These are phyloP conservation scores for Chloropsis hardwickii DNA, from an alignment of 2,113 vertebrate genomes.

Conservation along the genomic window DNA sequence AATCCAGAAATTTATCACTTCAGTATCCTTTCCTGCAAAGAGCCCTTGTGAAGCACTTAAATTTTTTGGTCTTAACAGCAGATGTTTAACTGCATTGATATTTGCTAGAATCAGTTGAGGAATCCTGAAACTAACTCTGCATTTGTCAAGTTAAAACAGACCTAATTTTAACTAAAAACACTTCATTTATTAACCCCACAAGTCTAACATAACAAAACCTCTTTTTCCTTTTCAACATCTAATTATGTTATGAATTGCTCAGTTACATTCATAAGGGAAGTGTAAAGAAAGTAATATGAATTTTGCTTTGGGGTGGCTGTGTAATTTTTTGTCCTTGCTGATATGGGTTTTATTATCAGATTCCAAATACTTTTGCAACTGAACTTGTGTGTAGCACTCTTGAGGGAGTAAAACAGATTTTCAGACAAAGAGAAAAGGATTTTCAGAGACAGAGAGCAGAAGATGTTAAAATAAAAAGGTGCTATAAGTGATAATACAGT, in stretches of 20 bases:
- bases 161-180: not conserved
- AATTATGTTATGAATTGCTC: not conserved
- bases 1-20: not conserved
- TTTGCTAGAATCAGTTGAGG: not conserved
- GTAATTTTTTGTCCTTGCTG: not conserved
- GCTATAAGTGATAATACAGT: not conserved
- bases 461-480: not conserved
- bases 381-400: not conserved
- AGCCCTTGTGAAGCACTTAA: not conserved
- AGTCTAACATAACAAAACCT: not conserved
- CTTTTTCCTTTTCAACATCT: not conserved
- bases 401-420: not conserved
- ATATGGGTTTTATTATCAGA: not conserved
- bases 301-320: not conserved
- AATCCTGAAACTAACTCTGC: not conserved
- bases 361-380: not conserved
- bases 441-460: not conserved
- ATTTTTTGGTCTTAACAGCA: not conserved
- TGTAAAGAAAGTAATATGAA: not conserved
- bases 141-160: not conserved
- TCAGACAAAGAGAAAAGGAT: not conserved
- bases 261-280: not conserved
- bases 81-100: rapidly evolving
- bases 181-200: not conserved
- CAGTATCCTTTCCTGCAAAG: not conserved